These are phyloP conservation scores for Anoura caudifer DNA, from an alignment of 2,113 vertebrate genomes.

Conservation along the genomic window DNA sequence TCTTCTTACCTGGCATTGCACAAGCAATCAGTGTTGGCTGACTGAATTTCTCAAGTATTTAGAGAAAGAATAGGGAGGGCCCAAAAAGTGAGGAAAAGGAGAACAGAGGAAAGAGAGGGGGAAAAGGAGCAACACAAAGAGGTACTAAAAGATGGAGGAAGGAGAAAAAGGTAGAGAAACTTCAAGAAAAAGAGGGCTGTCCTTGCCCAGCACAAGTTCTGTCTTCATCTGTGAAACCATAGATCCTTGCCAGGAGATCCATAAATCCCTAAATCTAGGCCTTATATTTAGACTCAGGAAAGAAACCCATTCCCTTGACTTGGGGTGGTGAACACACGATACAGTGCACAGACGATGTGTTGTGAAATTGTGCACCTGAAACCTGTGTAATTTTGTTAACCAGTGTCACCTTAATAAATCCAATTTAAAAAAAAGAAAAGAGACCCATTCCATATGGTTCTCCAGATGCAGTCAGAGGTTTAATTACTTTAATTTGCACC, in stretches of 20 bases:
- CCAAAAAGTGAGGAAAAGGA: background rate
- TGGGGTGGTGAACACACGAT: background rate
- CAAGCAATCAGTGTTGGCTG: background rate
- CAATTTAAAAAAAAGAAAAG: background rate
- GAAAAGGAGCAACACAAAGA: background rate
- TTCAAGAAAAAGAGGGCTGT: background rate
- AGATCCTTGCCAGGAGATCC: background rate
- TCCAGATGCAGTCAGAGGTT: background rate
- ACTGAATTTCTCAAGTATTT: background rate
- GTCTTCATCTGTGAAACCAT: accelerated
- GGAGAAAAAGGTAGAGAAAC: background rate
- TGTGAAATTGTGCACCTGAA: background rate
- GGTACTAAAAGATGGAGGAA: background rate
- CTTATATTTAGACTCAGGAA: background rate
- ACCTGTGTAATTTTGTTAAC: background rate
- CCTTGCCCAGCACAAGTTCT: background rate
- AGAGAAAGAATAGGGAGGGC: background rate
- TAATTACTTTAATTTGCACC: background rate
- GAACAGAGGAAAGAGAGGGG: background rate
- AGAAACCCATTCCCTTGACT: background rate
- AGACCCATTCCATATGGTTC: background rate
- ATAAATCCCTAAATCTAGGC: too few species aligned
- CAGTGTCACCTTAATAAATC: background rate
- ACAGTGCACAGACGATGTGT: background rate
- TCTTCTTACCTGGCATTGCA: background rate